Evolutionary conservation across 1,140 invertebrate genomes (phyloP).

Genomic region (Ceratosolen solmsi): DNA sequence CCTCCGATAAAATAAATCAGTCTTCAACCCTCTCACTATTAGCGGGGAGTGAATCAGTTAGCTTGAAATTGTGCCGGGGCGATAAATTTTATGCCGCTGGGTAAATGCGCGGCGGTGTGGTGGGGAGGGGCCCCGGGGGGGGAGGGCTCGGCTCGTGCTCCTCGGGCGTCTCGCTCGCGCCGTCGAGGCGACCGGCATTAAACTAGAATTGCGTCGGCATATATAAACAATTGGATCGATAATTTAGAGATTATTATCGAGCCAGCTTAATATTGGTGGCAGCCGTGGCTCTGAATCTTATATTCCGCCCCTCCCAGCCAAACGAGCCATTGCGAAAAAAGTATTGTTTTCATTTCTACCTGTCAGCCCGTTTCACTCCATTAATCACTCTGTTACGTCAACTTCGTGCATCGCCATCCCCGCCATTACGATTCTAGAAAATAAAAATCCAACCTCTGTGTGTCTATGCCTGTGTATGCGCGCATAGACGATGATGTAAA

Average conservation of each 20-base stretch:
- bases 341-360: conserved; percentile 32
- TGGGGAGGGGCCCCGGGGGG: neutral
- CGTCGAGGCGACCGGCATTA: conserved; percentile 62
- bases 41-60: conserved; percentile 66
- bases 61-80: conserved; percentile 64
- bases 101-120: conserved; percentile 58
- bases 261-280: conserved; percentile 66
- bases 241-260: conserved; percentile 73
- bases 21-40: conserved; percentile 61
- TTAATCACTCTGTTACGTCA: conserved; percentile 39
- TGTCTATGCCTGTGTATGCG: neutral
- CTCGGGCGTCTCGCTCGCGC: conserved; percentile 55
- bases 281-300: conserved; percentile 63
- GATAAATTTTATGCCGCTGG: conserved; percentile 68
- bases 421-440: neutral
- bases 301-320: conserved; percentile 62
- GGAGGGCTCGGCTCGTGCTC: conserved; percentile 32
- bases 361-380: conserved; percentile 15
- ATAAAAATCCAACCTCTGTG: neutral
- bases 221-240: conserved; percentile 73
- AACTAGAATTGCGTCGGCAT: conserved; percentile 70
- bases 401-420: neutral
- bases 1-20: conserved; percentile 65
- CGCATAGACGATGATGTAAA: too few species aligned
- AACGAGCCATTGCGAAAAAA: neutral